Evolutionary conservation across 2,797 vertebrate genomes (phyloP), one percentile per base, ranked within the genome.

Genomic region (Periophthalmus magnuspinnatus): DNA sequence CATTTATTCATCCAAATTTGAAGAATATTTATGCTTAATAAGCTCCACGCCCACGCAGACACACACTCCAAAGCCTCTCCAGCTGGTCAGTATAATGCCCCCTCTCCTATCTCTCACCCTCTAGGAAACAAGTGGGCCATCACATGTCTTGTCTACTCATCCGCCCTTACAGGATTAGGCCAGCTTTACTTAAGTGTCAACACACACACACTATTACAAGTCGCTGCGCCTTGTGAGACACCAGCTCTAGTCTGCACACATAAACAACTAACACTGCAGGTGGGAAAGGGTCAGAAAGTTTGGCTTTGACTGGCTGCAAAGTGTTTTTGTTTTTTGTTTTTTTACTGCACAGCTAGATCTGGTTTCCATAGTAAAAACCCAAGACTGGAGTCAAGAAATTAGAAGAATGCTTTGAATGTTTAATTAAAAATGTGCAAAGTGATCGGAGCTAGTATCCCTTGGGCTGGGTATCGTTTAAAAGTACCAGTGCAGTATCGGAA

Each of bases 141-240:
- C 86, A 91, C 90, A 88, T 89, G 89, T 85, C 84, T 57, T 86
- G 83, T 80, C 82, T 84, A 91, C 91, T 93, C 91, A 92, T 92
- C 89, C 89, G 79, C 83, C 89, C 90, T 92, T 88, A 91, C 81
- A 85, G 88, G 91, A 93, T 94, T 93, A 93, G 65, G 50, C 75
- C 74, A 77, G 92, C 91, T 89, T 92, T 89, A 78, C 86, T 89
- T 86, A 87, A 86, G 84, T 84, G 86, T 91, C 86, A 88, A 87
- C 84, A 81, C 67, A 84, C 75, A 75, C 71, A 57, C 67, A 19
- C 70, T 21, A 19, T 67, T 34, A 38, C 60, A 10, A 45, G 60
- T 61, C 33, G 13, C 38, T 21, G 33, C 60, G 58, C 58, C n/a
- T 41, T 21, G 34, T 21, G 28, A 63, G 38, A 64, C 22, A 48